These are phyloP conservation scores for Drosophila bocki DNA, from an alignment of 1,140 invertebrate genomes.

Conservation along the genomic window DNA sequence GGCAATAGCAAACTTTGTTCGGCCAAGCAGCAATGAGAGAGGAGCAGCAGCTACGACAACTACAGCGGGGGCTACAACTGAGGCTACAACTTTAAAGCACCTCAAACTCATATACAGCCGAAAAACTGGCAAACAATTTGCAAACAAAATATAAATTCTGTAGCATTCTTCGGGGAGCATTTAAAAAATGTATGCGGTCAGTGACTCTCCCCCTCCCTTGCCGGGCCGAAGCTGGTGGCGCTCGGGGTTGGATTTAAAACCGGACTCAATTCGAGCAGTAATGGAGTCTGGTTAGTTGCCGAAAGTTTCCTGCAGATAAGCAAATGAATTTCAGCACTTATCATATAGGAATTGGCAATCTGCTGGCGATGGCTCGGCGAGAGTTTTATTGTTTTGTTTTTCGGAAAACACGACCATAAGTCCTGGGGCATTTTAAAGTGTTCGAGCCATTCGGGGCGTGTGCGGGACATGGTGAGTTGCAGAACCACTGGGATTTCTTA, in stretches of 20 bases:
- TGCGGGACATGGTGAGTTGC: neutral
- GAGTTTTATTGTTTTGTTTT: constrained; percentile 49
- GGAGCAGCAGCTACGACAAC: neutral
- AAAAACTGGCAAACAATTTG: constrained; percentile 51
- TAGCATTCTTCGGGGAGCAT: constrained; percentile 54
- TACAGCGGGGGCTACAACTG: neutral
- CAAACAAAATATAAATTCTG: constrained; percentile 62
- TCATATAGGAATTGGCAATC: constrained; percentile 43
- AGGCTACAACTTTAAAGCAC: constrained; percentile 33
- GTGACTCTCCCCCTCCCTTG: constrained; percentile 9
- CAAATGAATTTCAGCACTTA: constrained; percentile 49
- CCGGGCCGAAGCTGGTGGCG: neutral
- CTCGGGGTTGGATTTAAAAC: constrained; percentile 13
- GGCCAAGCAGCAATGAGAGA: constrained; percentile 20
- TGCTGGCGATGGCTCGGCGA: constrained; percentile 1
- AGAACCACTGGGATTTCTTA: constrained; percentile 4
- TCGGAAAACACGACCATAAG: constrained; percentile 40
- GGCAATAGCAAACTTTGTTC: constrained; percentile 32
- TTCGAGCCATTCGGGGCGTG: neutral
- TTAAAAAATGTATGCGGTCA: constrained; percentile 66
- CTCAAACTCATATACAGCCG: constrained; percentile 17
- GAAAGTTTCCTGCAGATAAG: constrained; percentile 35
- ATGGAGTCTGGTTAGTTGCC: constrained; percentile 39
- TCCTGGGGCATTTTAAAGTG: constrained; percentile 41
- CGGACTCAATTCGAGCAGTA: constrained; percentile 19